Percentiles rank a stretch among this genome's conserved stretches.
phyloP scores from a whole-genome alignment of 2,888 invertebrate species.

The Lasiommata megera region DNA sequence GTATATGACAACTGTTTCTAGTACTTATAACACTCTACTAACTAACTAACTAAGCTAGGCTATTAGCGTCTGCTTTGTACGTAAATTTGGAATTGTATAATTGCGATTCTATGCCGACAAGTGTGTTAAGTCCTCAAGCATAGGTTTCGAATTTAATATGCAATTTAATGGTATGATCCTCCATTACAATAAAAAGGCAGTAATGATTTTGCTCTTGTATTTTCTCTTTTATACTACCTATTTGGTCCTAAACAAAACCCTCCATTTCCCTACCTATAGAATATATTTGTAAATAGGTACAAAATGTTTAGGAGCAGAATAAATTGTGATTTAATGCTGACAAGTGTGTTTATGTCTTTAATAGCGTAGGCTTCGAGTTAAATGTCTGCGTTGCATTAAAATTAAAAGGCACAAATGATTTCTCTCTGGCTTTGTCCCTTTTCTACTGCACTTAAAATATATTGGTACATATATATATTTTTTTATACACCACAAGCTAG shows the following conservation, averaged over 20 bases:
- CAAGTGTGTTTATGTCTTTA: not conserved
- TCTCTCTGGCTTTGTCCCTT: not conserved
- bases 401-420: constrained; percentile 5
- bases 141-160: not conserved
- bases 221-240: too few relatives aligned
- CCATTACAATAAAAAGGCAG: not conserved
- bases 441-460: too few relatives aligned
- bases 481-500: too few relatives aligned
- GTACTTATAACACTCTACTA: too few relatives aligned
- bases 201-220: not conserved
- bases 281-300: too few relatives aligned
- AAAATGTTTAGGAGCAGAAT: too few relatives aligned
- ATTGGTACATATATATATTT: too few relatives aligned
- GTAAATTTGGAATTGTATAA: not conserved
- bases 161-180: not conserved
- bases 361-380: not conserved
- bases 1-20: too few relatives aligned
- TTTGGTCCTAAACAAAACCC: too few relatives aligned
- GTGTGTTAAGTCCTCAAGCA: not conserved
- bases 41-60: too few relatives aligned
- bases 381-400: not conserved
- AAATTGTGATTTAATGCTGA: not conserved
- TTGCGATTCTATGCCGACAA: not conserved
- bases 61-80: too few relatives aligned
- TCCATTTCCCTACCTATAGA: too few relatives aligned